phyloP scores from a whole-genome alignment of 2,888 invertebrate genomes.

The Eumerus sabulonum region DNA sequence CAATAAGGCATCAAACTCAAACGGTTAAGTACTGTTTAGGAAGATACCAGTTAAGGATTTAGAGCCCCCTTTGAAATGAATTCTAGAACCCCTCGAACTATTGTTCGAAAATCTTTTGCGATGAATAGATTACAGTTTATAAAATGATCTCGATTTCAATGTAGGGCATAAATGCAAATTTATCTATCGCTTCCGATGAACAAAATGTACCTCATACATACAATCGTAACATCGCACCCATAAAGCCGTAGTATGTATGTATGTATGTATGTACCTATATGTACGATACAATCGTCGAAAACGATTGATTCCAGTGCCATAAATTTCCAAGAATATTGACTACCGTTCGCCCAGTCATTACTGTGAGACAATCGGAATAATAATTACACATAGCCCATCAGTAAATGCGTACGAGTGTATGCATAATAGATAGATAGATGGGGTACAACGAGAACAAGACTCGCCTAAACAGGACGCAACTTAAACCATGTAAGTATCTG shows the following conservation, averaged over 20 bases:
- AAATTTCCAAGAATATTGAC: slow-evolving; percentile 37
- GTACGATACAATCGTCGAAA: slow-evolving; percentile 1
- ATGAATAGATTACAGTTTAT: too few species aligned
- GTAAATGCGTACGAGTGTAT: neutral
- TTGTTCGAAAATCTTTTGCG: too few species aligned
- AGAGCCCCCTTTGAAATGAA: too few species aligned
- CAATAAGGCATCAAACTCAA: too few species aligned
- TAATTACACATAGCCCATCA: slow-evolving; percentile 25
- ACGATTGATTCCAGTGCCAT: slow-evolving; percentile 13
- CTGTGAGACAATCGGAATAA: slow-evolving; percentile 7
- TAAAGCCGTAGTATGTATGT: neutral
- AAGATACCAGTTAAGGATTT: too few species aligned
- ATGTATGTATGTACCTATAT: neutral
- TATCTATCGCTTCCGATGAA: too few species aligned
- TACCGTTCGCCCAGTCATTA: slow-evolving; percentile 15
- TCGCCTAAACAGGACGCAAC: slow-evolving; percentile 36
- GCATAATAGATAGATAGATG: neutral
- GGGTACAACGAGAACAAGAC: slow-evolving; percentile 1
- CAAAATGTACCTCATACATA: too few species aligned
- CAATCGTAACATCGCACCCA: too few species aligned
- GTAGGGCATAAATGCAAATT: too few species aligned
- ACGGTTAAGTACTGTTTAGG: too few species aligned
- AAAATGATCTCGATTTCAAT: too few species aligned
- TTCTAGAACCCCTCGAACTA: too few species aligned
- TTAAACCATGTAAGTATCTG: slow-evolving; percentile 39